phyloP scores from a whole-genome alignment of 92 coral and sea anemone species.

The Actinostola sp. region DNA sequence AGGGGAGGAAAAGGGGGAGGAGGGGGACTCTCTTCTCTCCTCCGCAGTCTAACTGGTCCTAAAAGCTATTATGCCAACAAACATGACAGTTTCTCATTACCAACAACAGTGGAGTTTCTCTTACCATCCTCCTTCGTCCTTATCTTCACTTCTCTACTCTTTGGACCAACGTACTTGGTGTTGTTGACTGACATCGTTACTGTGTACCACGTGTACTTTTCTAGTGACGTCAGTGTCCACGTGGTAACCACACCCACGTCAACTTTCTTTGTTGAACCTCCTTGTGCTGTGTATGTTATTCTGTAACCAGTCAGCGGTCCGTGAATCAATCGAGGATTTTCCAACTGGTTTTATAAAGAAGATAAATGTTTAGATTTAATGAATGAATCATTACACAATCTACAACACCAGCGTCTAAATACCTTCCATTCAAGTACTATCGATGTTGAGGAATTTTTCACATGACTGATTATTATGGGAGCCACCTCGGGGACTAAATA shows the following conservation, averaged over 20 bases:
- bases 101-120: background rate
- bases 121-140: conserved; percentile 19
- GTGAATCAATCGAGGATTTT: background rate
- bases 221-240: conserved; percentile 17
- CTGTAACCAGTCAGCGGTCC: conserved; percentile 30
- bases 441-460: too few relatives aligned
- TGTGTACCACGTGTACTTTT: conserved; percentile 8
- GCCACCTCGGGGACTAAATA: too few relatives aligned
- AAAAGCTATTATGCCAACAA: background rate
- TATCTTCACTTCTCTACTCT: background rate
- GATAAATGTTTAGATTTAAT: background rate
- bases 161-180: conserved; percentile 27
- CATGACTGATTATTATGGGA: too few relatives aligned
- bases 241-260: conserved; percentile 16
- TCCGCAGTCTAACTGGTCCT: too few relatives aligned
- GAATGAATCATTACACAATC: background rate
- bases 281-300: conserved; percentile 17
- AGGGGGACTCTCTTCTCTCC: too few relatives aligned
- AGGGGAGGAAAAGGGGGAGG: too few relatives aligned
- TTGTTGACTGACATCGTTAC: conserved; percentile 16
- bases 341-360: background rate
- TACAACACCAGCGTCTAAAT: too few relatives aligned
- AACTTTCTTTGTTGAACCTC: background rate
- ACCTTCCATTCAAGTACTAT: too few relatives aligned
- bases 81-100: background rate